phyloP scores from a whole-genome alignment of 2,888 invertebrate genomes.

The Pachliopta kotzebuea region DNA sequence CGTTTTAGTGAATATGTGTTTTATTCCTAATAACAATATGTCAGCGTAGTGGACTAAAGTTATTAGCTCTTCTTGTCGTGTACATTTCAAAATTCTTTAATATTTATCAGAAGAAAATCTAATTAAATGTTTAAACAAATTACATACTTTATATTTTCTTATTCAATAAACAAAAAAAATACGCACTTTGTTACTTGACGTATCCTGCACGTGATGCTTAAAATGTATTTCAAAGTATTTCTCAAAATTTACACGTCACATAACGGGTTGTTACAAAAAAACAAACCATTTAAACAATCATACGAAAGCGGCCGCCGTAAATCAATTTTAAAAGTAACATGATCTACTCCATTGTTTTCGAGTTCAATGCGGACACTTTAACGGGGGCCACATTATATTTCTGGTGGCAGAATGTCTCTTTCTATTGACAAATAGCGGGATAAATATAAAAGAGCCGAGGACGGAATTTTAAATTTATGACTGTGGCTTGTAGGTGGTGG shows the following conservation, averaged over 20 bases:
- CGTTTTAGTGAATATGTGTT: no score
- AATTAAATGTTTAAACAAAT: no score
- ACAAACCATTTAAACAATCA: conserved; percentile 15
- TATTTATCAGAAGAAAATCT: no score
- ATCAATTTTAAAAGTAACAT: conserved; percentile 63
- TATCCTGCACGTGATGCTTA: conserved; percentile 1
- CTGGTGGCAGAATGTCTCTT: conserved; percentile 38
- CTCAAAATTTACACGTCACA: conserved; percentile 10
- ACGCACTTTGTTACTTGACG: neutral
- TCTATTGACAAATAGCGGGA: conserved; percentile 54
- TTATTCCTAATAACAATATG: no score
- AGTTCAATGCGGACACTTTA: conserved; percentile 38
- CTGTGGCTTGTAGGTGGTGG: conserved; percentile 25
- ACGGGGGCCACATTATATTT: conserved; percentile 43
- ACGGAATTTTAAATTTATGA: conserved; percentile 56
- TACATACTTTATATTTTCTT: no score
- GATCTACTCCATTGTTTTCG: conserved; percentile 54
- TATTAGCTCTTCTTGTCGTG: no score
- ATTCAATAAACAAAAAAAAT: neutral
- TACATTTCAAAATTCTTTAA: no score
- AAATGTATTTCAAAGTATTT: conserved; percentile 1
- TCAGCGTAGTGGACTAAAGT: no score
- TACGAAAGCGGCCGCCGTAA: conserved; percentile 42
- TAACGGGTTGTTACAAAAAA: conserved; percentile 24
- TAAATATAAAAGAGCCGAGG: conserved; percentile 44